Base-by-base conservation (phyloP, 92 coral and sea anemone genomes). In the Desmophyllum pertusum region DNA sequence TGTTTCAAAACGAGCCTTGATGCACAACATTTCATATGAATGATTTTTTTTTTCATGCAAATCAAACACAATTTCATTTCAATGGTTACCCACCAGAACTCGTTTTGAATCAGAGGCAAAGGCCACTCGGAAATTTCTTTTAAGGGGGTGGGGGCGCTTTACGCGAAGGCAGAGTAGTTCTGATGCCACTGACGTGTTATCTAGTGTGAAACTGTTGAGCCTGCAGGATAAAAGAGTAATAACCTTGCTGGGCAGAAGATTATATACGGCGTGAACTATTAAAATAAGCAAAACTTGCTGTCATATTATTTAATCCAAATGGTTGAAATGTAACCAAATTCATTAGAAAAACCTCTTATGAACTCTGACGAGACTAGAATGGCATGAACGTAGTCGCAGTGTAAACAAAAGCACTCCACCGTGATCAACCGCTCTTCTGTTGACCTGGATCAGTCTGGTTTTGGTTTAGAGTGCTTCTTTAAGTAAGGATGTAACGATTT, bases 401-500 rank as follows among this genome's bases (percentile, higher is more conserved):
- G 62, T 0, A 21, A 55, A 23, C 62, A 55, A 55, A 23, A 29
- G 10, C 13, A 57, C 64, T n/a, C 64, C 27, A 2, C n/a, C n/a
- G 29, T 25, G 29, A 10, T 53, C 21, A 33, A 33, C 31, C 42
- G 7, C 43, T 8, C 6, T 33, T 35, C 27, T 19, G 15, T 53
- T 37, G 64, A 33, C 13, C 63, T 52, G 46, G 25, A 36, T 55
- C 57, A 57, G 80, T 42, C 31, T 15, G 46, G 43, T 74, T 72
- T 59, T 45, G 30, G 11, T 14, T 33, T 36, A n/a, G 52, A 29
- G 55, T 66, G 14, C 67, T 57, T 83, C 42, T 41, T 82, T 14
- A 83, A 43, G 36, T 59, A 39, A 18, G 86, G 70, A 62, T 83
- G 86, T n/a, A 83, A 59, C 14, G 62, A 57, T 57, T 83, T 72